A percentile compares a stretch with the other conserved stretches of the same genome.
Conservation (phyloP, 2,797 vertebrate species). For the Poeciliopsis paucimaculata region DNA sequence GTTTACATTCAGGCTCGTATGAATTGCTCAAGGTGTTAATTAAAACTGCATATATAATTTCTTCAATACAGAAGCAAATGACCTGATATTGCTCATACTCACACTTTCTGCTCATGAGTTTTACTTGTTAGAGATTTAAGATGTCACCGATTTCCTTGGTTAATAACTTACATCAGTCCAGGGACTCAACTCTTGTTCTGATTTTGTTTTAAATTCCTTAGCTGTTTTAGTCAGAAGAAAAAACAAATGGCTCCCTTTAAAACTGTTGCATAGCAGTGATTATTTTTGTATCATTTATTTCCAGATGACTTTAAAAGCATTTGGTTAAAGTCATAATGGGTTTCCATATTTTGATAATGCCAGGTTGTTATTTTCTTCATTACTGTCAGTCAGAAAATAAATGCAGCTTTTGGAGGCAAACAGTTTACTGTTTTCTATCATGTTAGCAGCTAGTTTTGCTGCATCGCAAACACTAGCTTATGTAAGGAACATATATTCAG, state of each 20-base stretch:
- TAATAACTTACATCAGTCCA: background rate
- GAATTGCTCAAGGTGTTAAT: conserved; percentile 4
- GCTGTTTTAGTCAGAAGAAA: background rate
- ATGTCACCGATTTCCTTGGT: background rate
- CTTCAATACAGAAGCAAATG: background rate
- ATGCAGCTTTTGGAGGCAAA: background rate
- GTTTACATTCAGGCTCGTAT: background rate
- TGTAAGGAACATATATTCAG: background rate
- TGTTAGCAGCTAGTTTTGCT: background rate
- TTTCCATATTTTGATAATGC: background rate
- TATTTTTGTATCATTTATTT: background rate
- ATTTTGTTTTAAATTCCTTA: background rate
- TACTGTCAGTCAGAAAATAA: background rate
- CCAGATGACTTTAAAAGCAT: background rate
- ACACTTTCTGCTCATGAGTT: background rate
- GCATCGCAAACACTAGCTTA: background rate
- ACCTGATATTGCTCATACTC: background rate
- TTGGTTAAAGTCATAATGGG: background rate
- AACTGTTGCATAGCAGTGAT: background rate
- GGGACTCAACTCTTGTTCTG: background rate
- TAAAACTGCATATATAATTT: background rate
- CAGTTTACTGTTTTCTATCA: background rate
- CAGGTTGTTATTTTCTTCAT: background rate
- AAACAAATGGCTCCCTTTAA: background rate
- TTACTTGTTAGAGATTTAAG: background rate